Base-by-base conservation (phyloP, 2,888 invertebrate genomes). In the Coenonympha glycerion region DNA sequence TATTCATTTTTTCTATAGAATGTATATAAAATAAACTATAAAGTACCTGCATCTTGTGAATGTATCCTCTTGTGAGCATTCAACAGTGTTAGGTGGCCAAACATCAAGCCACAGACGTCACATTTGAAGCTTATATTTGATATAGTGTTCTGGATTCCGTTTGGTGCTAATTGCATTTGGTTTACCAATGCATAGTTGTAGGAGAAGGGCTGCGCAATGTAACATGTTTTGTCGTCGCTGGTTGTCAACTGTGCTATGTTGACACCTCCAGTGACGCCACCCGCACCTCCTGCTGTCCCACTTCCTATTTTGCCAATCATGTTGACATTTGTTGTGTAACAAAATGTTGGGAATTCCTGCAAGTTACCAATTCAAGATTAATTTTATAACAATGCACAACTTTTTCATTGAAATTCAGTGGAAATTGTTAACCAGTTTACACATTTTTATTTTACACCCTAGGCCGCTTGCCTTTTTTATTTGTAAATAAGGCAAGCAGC, bases 31-130 rank as follows among this genome's bases (percentile, higher is more conserved):
- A n/a, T n/a, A n/a, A n/a, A n/a, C n/a, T n/a, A n/a, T 36, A 47
- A 30, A 18, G 57, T 80, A 75, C 88, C 89, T 64, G 88, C 79
- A 60, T 89, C 90, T 62, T 90, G 90, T 52, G 91, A 91, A 71
- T 94, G 94, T 68, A 93, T 92, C 61, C 94, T 90, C 82, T 95
- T 95, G 76, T 95, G 95, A 67, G 95, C 94, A 80, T 94, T 95
- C n/a, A 95, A 81, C 51, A 95, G 76, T 39, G 93, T 91, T 57
- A 95, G 88, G 71, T 95, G 95, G 1, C 93, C 93, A 75, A 95
- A 95, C 89, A 94, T 94, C 54, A 95, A 85, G 36, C 95, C 95
- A 69, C 95, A 95, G 6, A 95, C 92, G 76, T 95, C 95, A 79
- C 95, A 95, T 79, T 95, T 95, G 74, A 94, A 95, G 62, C 94